A percentile compares a stretch with the other conserved stretches of the same genome.
phyloP scores from a whole-genome alignment of 2,888 invertebrate species.

The Volucella bombylans region DNA sequence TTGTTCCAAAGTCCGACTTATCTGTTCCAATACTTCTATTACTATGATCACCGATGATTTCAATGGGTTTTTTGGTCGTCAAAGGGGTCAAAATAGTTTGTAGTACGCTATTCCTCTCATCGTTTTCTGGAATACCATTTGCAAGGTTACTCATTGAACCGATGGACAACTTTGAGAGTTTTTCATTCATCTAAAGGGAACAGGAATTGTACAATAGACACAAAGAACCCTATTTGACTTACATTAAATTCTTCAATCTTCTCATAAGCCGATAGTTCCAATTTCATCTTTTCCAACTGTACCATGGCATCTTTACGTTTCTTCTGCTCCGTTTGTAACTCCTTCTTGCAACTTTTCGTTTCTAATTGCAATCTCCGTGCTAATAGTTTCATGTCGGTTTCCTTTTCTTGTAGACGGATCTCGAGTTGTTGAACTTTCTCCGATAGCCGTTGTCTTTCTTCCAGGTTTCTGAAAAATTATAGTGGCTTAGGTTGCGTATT shows the following conservation, averaged over 20 bases:
- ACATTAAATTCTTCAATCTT: slow-evolving; percentile 80
- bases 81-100: slow-evolving; percentile 29
- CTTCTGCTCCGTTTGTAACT: slow-evolving; percentile 86
- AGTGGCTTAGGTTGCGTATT: not conserved
- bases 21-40: slow-evolving; percentile 40
- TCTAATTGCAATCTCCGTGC: slow-evolving; percentile 88
- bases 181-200: slow-evolving; percentile 73
- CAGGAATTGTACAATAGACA: not conserved
- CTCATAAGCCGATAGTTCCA: slow-evolving; percentile 79
- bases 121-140: slow-evolving; percentile 27
- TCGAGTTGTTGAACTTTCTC: slow-evolving; percentile 85
- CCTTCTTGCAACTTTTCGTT: slow-evolving; percentile 88
- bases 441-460: slow-evolving; percentile 89
- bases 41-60: slow-evolving; percentile 43
- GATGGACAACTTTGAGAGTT: slow-evolving; percentile 68
- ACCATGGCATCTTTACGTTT: slow-evolving; percentile 88
- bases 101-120: slow-evolving; percentile 20
- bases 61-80: slow-evolving; percentile 45
- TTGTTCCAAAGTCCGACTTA: slow-evolving; percentile 36
- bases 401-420: slow-evolving; percentile 84
- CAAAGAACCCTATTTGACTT: not conserved
- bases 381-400: slow-evolving; percentile 86
- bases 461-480: slow-evolving; percentile 84
- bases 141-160: slow-evolving; percentile 48
- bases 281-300: slow-evolving; percentile 84